These are phyloP conservation scores for Leuctra nigra DNA, from an alignment of 2,888 invertebrate genomes.

Conservation along the genomic window DNA sequence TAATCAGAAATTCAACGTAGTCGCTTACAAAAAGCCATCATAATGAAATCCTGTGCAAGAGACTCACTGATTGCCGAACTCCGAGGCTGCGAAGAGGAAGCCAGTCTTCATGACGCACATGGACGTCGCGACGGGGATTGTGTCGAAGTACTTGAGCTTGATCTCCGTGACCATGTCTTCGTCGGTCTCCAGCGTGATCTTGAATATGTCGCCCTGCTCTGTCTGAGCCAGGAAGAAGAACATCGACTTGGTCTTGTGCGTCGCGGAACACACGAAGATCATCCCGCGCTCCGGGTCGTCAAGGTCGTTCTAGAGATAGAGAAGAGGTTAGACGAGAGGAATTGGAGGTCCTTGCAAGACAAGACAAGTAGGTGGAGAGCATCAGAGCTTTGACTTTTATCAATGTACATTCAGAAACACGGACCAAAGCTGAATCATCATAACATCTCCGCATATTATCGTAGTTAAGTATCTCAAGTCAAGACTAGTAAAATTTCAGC, in stretches of 20 bases:
- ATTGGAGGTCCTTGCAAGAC: too few relatives aligned
- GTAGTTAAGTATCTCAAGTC: too few relatives aligned
- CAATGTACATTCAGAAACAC: slow-evolving; percentile 23
- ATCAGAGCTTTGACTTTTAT: slow-evolving; percentile 22
- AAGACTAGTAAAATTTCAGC: too few relatives aligned
- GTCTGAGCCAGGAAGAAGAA: slow-evolving; percentile 99
- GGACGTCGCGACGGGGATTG: slow-evolving; percentile 92
- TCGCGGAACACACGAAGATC: slow-evolving; percentile 98
- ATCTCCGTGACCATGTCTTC: slow-evolving; percentile 99
- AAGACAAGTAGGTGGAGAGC: not conserved
- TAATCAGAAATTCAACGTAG: too few relatives aligned
- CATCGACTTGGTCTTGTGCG: slow-evolving; percentile 99
- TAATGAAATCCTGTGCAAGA: not conserved
- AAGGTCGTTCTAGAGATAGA: slow-evolving; percentile 86
- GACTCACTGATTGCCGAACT: slow-evolving; percentile 99
- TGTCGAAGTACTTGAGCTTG: slow-evolving; percentile 98
- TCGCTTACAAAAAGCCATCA: too few relatives aligned
- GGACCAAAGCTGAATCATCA: slow-evolving; percentile 25
- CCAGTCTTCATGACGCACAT: slow-evolving; percentile 99
- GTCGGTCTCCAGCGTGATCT: slow-evolving; percentile 94
- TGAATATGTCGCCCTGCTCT: slow-evolving; percentile 96
- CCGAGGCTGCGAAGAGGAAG: slow-evolving; percentile 95
- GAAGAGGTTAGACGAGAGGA: too few relatives aligned
- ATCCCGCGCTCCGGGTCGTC: slow-evolving; percentile 99
- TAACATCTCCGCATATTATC: not conserved